Base-by-base conservation (phyloP, 2,888 invertebrate species). In the Syrista parreyssii region DNA sequence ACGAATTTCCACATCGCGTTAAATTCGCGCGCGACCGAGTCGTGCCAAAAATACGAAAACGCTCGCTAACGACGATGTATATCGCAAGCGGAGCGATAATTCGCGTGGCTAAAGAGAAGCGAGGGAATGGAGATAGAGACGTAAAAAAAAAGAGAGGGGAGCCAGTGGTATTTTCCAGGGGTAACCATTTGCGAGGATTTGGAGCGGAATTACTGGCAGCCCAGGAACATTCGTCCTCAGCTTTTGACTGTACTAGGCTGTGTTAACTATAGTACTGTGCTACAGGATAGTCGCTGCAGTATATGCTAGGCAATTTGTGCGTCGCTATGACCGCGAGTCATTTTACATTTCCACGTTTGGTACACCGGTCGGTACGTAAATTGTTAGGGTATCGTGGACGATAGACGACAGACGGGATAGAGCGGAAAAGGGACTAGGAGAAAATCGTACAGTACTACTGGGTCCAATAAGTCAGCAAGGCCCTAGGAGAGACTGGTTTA, bases 401-500 rank as follows among this genome's bases (percentile, higher is more conserved):
- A 32, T 31, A 12, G 31, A 71, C 71, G 71, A 71, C 23, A 23
- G 33, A 23, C 71, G 71, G 31, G 12, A 71, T 12, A 32, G 71
- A 31, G 32, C 31, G 71, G 1, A 12, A 32, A 71, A 33, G 71
- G 33, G 31, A 71, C 32, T 71, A 33, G 71, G 35, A 32, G 74
- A 74, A 74, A 34, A 32, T 74, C 35, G 35, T 11, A 74, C 74
- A 35, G 15, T 35, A 76, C 55, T 71, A 33, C 36, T 3, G 55
- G 73, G 73, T 76, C 71, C 71, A 34, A 40, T 68, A 73, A 75
- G 68, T 72, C 75, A 71, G 34, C 71, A 55, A 68, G 75, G 72
- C 32, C 71, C 71, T 71, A 31, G 71, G 71, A 71, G 55, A 79
- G 36, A 73, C 73, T 36, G 75, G 74, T 78, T 78, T 79, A 71